Evolutionary conservation across 2,888 invertebrate species (phyloP).

Genomic region (Orchesellides sinensis): DNA sequence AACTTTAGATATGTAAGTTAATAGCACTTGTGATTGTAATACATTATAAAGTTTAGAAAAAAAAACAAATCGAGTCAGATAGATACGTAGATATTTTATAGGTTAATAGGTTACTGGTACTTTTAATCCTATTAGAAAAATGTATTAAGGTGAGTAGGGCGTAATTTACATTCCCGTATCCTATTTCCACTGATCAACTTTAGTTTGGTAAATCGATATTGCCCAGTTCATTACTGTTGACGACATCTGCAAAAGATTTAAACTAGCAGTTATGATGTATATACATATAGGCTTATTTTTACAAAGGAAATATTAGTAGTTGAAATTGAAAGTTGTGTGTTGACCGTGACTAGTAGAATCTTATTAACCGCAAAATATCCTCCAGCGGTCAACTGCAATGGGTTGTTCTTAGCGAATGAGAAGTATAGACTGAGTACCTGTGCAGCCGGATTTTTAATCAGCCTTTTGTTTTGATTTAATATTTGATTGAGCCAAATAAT

Average conservation of each 20-base stretch:
- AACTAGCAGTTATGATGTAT: neutral
- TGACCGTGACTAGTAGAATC: constrained; percentile 62
- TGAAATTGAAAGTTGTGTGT: neutral
- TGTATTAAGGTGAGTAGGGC: no score
- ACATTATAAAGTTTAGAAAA: no score
- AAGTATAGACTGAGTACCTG: constrained; percentile 67
- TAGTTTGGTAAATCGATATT: constrained; percentile 69
- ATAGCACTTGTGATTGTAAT: no score
- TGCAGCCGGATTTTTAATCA: neutral
- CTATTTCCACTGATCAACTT: constrained; percentile 70
- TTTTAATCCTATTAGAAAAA: no score
- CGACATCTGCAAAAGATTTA: constrained; percentile 42
- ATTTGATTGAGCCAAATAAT: no score
- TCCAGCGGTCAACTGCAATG: constrained; percentile 67
- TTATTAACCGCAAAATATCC: constrained; percentile 70
- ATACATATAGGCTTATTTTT: no score
- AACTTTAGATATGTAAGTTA: no score
- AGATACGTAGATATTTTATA: no score
- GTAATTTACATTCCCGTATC: no score
- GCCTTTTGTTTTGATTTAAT: no score
- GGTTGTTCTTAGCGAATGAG: constrained; percentile 69
- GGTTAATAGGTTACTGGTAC: no score
- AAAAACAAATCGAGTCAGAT: no score
- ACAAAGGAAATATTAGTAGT: neutral
- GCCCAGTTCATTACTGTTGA: constrained; percentile 68